Base-by-base conservation (phyloP, 2,888 invertebrate species). In the Lepidocyrtoides sp. region DNA sequence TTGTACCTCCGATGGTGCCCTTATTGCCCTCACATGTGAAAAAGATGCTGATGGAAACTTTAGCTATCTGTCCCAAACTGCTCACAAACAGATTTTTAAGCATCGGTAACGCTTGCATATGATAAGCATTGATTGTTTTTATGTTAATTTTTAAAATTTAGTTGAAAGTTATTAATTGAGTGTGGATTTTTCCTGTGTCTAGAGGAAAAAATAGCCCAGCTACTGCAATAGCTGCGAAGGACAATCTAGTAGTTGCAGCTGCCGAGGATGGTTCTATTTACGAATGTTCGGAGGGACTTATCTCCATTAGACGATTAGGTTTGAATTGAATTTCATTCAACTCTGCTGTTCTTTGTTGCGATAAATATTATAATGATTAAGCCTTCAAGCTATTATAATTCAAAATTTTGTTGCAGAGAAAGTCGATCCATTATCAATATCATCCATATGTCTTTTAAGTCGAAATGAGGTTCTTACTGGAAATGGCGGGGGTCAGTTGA, bases 181-280 rank as follows among this genome's bases (percentile, higher is more conserved):
- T 3, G 12, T 26, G n/a, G 1, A 32, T 14, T 54, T 29, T 26
- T 79, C 1, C 14, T 75, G 17, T 29, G 10, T 60, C 23, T 36
- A 72, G 81, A 51, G 41, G 54, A 23, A 1, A 32, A 12, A 63
- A 83, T 41, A 84, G 92, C 51, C 93, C 93, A 14, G 93, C 94
- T 1, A 93, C 93, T 29, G 91, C 91, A 3, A 32, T 94, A 10
- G 90, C 86, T 10, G 63, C 87, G 10, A 91, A 85, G 51, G 93
- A 92, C 36, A 82, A 89, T 44, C 32, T 88, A 2, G 79, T 92
- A 29, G 90, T 94, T 0, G 87, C 84, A 4, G 93, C 92, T 69
- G 94, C 93, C 12, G 94, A 94, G 69, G 93, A 94, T 83, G 94
- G 94, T 2, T 93, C 93, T 2, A 93, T 94, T 57, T 84, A 83